Evolutionary conservation across 2,888 invertebrate species (phyloP).

Genomic region (Rhagonycha fulva): DNA sequence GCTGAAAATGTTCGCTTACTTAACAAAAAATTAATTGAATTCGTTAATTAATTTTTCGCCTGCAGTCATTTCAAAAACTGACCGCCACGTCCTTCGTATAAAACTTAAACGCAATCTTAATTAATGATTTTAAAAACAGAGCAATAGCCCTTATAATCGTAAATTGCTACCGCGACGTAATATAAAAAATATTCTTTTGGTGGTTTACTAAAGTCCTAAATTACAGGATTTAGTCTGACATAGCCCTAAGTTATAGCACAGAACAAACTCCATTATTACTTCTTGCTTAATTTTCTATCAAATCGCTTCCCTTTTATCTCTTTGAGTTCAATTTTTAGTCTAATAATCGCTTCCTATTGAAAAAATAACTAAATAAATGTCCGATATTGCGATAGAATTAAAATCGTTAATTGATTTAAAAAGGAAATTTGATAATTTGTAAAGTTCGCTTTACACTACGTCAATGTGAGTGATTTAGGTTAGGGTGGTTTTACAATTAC

Average conservation of each 20-base stretch:
- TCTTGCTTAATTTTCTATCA: neutral
- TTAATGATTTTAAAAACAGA: neutral
- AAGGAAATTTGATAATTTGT: neutral
- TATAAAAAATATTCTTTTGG: neutral
- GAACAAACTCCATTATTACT: neutral
- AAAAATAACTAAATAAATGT: neutral
- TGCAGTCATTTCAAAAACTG: neutral
- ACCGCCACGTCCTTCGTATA: neutral
- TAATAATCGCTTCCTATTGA: neutral
- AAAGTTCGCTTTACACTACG: neutral
- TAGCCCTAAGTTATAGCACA: neutral
- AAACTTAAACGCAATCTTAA: neutral
- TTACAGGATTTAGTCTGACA: neutral
- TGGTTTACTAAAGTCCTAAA: neutral
- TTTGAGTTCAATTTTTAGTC: neutral
- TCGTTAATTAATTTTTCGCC: neutral
- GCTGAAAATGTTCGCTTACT: neutral
- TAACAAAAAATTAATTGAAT: neutral
- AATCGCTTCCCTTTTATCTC: neutral
- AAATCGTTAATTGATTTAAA: neutral
- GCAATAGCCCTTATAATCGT: neutral
- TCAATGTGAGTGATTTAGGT: neutral
- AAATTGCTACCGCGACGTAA: neutral
- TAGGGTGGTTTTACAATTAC: neutral
- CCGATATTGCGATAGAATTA: neutral